A percentile compares a stretch with the other conserved stretches of the same genome.
phyloP scores from a whole-genome alignment of 2,888 invertebrate genomes.

The Eumacrocentrus americanus region DNA sequence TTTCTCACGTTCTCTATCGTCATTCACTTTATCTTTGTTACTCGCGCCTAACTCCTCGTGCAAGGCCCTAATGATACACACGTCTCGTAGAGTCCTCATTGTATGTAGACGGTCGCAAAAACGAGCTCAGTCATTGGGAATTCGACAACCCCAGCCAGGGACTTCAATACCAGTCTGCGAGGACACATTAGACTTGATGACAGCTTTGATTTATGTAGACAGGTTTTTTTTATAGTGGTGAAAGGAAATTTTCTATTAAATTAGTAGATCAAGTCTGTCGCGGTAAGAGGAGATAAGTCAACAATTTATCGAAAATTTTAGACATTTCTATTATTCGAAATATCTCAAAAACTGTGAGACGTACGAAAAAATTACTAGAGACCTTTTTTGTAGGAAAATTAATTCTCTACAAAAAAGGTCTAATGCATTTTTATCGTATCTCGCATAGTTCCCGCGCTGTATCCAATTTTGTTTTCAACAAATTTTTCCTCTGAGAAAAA shows the following conservation, averaged over 20 bases:
- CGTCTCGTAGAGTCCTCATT: constrained; percentile 1
- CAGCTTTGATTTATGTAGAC: background rate
- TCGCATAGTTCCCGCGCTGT: too few species aligned
- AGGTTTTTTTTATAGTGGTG: background rate
- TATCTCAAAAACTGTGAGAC: too few species aligned
- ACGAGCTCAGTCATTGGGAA: constrained; percentile 12
- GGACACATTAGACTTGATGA: background rate
- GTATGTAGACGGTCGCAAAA: background rate
- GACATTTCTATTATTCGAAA: too few species aligned
- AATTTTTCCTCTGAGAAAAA: too few species aligned
- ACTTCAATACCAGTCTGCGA: background rate
- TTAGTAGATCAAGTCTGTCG: too few species aligned
- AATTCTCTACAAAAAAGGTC: too few species aligned
- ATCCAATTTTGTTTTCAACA: too few species aligned
- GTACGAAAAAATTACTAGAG: too few species aligned
- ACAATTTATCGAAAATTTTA: too few species aligned
- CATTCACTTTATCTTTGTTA: constrained; percentile 7
- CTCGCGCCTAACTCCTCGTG: background rate
- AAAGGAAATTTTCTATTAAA: background rate
- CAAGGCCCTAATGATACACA: constrained; percentile 10
- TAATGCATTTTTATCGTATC: too few species aligned
- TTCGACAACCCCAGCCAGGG: constrained; percentile 8
- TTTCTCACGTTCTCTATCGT: constrained; percentile 14
- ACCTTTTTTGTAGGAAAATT: too few species aligned
- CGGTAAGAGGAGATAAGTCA: too few species aligned